Conservation (phyloP, 1,140 invertebrate genomes). For the Hormaphis cornu region DNA sequence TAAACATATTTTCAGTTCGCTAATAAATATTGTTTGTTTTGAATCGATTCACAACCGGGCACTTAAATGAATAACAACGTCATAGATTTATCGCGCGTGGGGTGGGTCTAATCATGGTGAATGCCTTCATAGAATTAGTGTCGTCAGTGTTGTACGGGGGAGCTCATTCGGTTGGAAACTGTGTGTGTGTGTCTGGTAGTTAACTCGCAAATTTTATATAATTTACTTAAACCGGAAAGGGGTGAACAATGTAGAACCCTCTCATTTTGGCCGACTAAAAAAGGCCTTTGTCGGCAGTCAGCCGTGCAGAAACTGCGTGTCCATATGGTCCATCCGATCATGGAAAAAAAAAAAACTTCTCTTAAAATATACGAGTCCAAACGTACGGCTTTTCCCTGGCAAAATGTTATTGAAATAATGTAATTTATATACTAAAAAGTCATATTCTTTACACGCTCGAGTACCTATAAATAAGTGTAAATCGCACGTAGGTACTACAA, state of each 20-base stretch:
- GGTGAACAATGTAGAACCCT: conserved; percentile 30
- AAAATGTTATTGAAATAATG: conserved; percentile 13
- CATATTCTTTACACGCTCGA: not conserved
- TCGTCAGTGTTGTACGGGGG: conserved; percentile 23
- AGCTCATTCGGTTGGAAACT: conserved; percentile 25
- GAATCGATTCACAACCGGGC: not conserved
- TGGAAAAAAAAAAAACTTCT: not conserved
- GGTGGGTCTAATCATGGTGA: conserved; percentile 17
- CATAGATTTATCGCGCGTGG: not conserved
- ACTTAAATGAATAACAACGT: conserved; percentile 4
- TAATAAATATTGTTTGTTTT: conserved; percentile 11
- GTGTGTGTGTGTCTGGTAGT: conserved; percentile 26
- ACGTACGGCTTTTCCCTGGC: not conserved
- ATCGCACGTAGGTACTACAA: no score
- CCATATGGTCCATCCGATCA: conserved; percentile 23
- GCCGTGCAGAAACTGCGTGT: conserved; percentile 28
- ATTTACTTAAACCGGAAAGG: conserved; percentile 32
- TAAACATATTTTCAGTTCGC: no score
- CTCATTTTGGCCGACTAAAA: conserved; percentile 29
- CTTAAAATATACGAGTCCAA: conserved; percentile 3
- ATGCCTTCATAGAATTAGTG: conserved; percentile 30
- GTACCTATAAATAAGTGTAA: not conserved
- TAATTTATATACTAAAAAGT: conserved; percentile 8
- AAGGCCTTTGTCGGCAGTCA: conserved; percentile 15
- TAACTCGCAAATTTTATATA: conserved; percentile 31